Conservation (phyloP, 2,113 vertebrate genomes). For the Clarias gariepinus region DNA sequence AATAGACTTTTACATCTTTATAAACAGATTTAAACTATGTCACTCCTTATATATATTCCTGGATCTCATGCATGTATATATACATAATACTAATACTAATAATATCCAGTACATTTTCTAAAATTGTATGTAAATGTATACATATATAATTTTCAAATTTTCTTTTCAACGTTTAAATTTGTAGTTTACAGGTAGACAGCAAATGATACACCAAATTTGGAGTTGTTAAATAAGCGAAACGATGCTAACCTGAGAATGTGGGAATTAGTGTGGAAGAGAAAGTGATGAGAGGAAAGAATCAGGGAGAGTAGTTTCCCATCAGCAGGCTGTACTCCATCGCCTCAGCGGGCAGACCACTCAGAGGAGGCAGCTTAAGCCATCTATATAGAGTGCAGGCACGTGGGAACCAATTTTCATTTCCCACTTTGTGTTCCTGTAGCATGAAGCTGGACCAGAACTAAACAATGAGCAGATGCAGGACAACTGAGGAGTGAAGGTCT, state of each 20-base stretch:
- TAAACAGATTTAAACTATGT: background rate
- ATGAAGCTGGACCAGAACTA: constrained; percentile 51
- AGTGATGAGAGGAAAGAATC: constrained; percentile 1
- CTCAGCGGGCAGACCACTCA: constrained; percentile 49
- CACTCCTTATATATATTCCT: background rate
- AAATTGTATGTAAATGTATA: too few relatives aligned
- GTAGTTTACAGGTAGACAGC: background rate
- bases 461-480: constrained; percentile 68
- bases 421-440: constrained; percentile 54
- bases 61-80: background rate
- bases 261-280: constrained; percentile 11
- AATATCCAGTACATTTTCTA: background rate
- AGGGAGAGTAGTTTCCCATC: constrained; percentile 48
- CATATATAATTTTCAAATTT: background rate
- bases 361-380: constrained; percentile 52
- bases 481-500: constrained; percentile 76
- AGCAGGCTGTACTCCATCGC: constrained; percentile 53
- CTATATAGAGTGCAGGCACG: constrained; percentile 43
- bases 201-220: background rate
- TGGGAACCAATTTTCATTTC: constrained; percentile 67
- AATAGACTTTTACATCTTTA: background rate
- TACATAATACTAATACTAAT: too few relatives aligned
- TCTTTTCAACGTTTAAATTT: background rate
- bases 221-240: background rate
- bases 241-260: background rate